These are phyloP conservation scores for Erannis defoliaria DNA, from an alignment of 2,888 invertebrate genomes.

Conservation along the genomic window DNA sequence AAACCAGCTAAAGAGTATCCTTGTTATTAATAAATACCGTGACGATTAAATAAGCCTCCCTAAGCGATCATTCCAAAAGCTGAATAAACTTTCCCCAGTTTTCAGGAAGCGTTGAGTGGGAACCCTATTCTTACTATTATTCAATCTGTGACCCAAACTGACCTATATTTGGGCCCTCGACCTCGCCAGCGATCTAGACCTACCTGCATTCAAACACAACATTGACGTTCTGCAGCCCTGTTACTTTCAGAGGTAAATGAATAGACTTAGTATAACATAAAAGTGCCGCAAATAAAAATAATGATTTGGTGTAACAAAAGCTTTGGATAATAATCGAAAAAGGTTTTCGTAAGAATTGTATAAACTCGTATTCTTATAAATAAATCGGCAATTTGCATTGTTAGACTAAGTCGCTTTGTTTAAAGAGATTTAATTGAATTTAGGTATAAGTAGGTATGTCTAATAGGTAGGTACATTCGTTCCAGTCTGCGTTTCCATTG, in stretches of 20 bases:
- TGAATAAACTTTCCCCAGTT: conserved; percentile 4
- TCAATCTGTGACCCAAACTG: conserved; percentile 17
- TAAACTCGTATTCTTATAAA: too few relatives aligned
- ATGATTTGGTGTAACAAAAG: too few relatives aligned
- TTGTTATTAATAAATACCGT: too few relatives aligned
- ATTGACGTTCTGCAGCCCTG: conserved; percentile 12
- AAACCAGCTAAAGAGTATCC: too few relatives aligned
- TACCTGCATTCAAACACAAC: conserved; percentile 27
- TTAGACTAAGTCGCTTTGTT: too few relatives aligned
- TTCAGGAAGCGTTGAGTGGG: conserved; percentile 11
- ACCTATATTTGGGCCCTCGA: conserved; percentile 47
- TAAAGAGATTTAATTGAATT: too few relatives aligned
- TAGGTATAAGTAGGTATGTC: too few relatives aligned
- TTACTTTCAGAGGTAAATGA: conserved; percentile 4
- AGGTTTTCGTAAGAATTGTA: too few relatives aligned
- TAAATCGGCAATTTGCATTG: too few relatives aligned
- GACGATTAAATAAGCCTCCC: too few relatives aligned
- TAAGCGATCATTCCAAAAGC: background rate
- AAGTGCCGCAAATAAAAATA: too few relatives aligned
- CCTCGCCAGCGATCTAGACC: conserved; percentile 38
- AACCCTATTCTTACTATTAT: conserved; percentile 8
- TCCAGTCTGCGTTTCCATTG: background rate
- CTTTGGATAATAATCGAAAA: too few relatives aligned
- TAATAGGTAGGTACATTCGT: background rate
- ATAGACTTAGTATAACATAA: background rate